Evolutionary conservation across 2,113 vertebrate species (phyloP).

Genomic region (Pyxicephalus adspersus): DNA sequence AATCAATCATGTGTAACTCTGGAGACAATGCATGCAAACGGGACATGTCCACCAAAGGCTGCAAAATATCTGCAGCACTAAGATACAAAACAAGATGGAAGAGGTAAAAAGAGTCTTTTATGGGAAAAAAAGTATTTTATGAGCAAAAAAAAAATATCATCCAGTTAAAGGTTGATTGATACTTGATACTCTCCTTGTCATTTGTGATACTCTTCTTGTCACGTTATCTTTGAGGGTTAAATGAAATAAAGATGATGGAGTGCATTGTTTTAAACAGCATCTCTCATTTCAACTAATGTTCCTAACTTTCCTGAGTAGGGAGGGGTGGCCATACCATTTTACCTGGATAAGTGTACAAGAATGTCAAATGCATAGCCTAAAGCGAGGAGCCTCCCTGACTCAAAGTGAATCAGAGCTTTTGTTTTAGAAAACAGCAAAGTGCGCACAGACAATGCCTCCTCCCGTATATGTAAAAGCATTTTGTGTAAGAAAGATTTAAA

Average conservation of each 20-base stretch:
- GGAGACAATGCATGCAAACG: too few species aligned
- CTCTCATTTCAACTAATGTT: constrained; percentile 12
- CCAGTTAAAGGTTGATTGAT: too few species aligned
- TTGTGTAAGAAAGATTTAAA: constrained; percentile 27
- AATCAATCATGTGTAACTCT: too few species aligned
- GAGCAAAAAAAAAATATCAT: too few species aligned
- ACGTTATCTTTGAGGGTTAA: neutral
- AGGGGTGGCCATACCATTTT: constrained; percentile 7
- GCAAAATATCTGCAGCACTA: too few species aligned
- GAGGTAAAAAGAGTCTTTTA: too few species aligned
- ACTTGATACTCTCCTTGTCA: too few species aligned
- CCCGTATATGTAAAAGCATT: constrained; percentile 24
- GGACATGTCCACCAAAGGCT: too few species aligned
- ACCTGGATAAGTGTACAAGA: constrained; percentile 27
- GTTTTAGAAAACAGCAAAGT: constrained; percentile 31
- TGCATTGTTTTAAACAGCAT: constrained; percentile 18
- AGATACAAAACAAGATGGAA: too few species aligned
- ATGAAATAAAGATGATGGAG: neutral
- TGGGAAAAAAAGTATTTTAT: too few species aligned
- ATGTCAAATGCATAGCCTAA: constrained; percentile 50
- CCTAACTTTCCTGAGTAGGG: constrained; percentile 38
- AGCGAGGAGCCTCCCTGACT: constrained; percentile 44
- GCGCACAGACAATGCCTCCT: constrained; percentile 20
- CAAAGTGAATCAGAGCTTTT: constrained; percentile 55
- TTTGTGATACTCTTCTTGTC: too few species aligned